Evolutionary conservation across 2,113 vertebrate species (phyloP).

Genomic region (Channa maculata): DNA sequence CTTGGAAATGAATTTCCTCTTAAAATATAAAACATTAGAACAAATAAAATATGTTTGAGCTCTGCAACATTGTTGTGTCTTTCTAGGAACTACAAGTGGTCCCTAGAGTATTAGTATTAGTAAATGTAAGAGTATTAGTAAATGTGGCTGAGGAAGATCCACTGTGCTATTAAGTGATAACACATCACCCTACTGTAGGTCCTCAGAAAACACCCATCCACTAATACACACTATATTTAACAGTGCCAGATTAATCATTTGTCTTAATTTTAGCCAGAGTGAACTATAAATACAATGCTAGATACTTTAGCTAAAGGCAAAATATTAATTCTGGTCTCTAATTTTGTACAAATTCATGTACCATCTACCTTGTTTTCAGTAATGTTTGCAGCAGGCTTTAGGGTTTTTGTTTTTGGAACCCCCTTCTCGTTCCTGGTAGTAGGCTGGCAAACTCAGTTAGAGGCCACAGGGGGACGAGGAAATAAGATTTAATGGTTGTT

Average conservation of each 20-base stretch:
- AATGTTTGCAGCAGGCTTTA: slow-evolving; percentile 15
- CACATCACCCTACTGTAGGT: background rate
- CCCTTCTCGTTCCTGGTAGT: slow-evolving; percentile 61
- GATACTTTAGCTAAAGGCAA: background rate
- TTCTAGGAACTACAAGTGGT: slow-evolving; percentile 34
- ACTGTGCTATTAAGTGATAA: slow-evolving; percentile 21
- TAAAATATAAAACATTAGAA: background rate
- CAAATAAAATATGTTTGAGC: background rate
- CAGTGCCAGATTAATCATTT: background rate
- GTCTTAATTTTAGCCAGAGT: background rate
- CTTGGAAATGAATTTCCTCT: background rate
- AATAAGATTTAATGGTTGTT: slow-evolving; percentile 65
- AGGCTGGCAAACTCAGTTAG: slow-evolving; percentile 60
- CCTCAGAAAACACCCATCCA: background rate
- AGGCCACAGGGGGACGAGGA: slow-evolving; percentile 34
- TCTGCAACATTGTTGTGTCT: background rate
- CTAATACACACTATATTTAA: background rate
- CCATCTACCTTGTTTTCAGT: slow-evolving; percentile 1
- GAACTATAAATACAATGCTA: background rate
- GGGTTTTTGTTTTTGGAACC: slow-evolving; percentile 43
- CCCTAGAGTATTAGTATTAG: slow-evolving; percentile 23
- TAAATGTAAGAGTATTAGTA: slow-evolving; percentile 37
- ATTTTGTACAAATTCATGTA: background rate
- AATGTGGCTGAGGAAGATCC: slow-evolving; percentile 20
- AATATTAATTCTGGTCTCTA: background rate